A percentile compares a stretch with the other conserved stretches of the same genome.
Conservation (phyloP, 2,888 invertebrate genomes). For the Quadroppia sp. region DNA sequence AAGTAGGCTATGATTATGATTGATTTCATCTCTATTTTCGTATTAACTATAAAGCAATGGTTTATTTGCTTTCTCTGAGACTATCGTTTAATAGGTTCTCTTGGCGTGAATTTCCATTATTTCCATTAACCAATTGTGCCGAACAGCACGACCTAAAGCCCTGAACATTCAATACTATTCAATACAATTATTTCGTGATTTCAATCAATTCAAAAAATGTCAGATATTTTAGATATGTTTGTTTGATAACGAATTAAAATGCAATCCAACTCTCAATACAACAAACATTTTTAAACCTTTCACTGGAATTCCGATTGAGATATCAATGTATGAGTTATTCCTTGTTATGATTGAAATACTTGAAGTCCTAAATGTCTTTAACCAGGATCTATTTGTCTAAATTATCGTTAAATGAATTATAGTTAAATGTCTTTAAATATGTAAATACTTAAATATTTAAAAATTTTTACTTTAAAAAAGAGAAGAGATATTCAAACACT, state of each 20-base stretch:
- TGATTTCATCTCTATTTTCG: constrained; percentile 22
- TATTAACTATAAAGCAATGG: neutral
- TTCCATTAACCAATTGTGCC: constrained; percentile 15
- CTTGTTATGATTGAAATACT: too few relatives aligned
- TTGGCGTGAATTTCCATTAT: constrained; percentile 9
- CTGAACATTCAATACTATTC: neutral
- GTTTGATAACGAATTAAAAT: constrained; percentile 15
- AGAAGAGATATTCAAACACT: too few relatives aligned
- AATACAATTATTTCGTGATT: constrained; percentile 24
- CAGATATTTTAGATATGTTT: constrained; percentile 18
- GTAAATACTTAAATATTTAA: too few relatives aligned
- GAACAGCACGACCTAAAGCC: constrained; percentile 21
- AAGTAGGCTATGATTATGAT: constrained; percentile 35
- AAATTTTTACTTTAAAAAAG: too few relatives aligned
- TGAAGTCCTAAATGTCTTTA: too few relatives aligned
- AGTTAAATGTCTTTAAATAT: too few relatives aligned
- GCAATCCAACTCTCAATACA: neutral
- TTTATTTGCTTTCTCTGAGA: neutral
- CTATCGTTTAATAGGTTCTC: constrained; percentile 2
- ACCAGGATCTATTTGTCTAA: too few relatives aligned
- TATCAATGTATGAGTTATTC: too few relatives aligned
- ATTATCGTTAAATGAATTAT: too few relatives aligned
- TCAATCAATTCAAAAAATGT: constrained; percentile 24
- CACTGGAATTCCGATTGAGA: neutral
- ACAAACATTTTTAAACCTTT: neutral